phyloP scores from a whole-genome alignment of 1,140 invertebrate genomes.

The Eciton burchellii region DNA sequence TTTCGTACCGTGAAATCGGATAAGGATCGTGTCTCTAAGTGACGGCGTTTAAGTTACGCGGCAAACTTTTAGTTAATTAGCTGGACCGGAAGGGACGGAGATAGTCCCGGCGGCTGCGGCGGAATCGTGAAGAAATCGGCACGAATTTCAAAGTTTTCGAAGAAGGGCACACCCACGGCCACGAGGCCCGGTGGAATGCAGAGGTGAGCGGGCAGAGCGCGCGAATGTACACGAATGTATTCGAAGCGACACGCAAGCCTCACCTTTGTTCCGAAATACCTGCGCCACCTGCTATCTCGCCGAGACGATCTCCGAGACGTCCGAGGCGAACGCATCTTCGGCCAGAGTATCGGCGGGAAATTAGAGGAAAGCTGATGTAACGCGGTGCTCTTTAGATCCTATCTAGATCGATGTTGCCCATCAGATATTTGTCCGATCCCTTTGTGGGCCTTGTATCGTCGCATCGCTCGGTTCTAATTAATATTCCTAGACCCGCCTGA shows the following conservation, averaged over 20 bases:
- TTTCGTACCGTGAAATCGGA: constrained; percentile 59
- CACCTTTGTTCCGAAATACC: constrained; percentile 65
- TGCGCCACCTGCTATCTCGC: constrained; percentile 57
- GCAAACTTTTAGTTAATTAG: constrained; percentile 62
- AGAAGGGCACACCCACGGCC: constrained; percentile 39
- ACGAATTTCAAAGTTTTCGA: constrained; percentile 47
- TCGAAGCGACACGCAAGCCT: constrained; percentile 53
- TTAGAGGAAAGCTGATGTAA: constrained; percentile 64
- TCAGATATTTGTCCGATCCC: constrained; percentile 57
- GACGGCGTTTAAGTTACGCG: constrained; percentile 42
- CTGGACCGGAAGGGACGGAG: constrained; percentile 18
- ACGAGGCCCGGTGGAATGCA: constrained; percentile 38
- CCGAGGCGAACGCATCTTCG: constrained; percentile 1
- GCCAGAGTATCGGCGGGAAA: constrained; percentile 54
- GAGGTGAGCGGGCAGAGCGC: constrained; percentile 50
- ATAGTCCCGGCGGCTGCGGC: neutral
- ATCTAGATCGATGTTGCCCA: constrained; percentile 52
- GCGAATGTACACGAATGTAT: constrained; percentile 45
- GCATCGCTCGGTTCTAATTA: constrained; percentile 24
- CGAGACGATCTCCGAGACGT: constrained; percentile 57
- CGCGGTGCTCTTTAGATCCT: constrained; percentile 45
- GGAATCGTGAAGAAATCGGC: constrained; percentile 10
- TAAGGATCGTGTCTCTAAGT: constrained; percentile 46
- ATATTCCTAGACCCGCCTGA: constrained; percentile 7
- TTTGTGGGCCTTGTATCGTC: constrained; percentile 37